Evolutionary conservation across 1,140 invertebrate species (phyloP), one percentile per base, ranked within the genome.

Genomic region (Aricia agestis): DNA sequence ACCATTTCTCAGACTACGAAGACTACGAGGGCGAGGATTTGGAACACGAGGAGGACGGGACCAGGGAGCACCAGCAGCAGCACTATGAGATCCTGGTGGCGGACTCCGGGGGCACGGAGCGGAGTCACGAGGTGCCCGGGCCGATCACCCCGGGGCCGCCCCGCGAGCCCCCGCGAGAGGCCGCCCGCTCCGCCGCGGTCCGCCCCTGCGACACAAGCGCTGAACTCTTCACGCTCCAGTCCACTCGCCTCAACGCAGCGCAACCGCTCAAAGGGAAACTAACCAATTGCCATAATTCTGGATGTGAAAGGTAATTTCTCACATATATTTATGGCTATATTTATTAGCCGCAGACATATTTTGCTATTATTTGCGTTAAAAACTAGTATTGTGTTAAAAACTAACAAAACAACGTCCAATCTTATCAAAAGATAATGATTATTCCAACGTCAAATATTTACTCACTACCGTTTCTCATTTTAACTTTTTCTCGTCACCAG

Each of bases 201-300:
- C 92, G 96, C 25, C 94, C 96, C 0, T 98, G 97, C 78, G 97
- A 98, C 84, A 96, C 97, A 73, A 95, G 96, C 82, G 96, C 97
- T 0, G 96, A 97, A 87, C 93, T 98, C 0, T 98, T 97, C 85
- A 95, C 96, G 70, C 86, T 98, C 13, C 96, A 98, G 87, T 95
- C 96, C 0, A 94, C 96, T 25, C 93, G 95, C 71, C 93, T 98
- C 6, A 97, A 96, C 75, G 95, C 95, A 45, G 96, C 95, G 74
- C 87, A 90, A 68, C 89, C 90, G 6, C 83, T 92, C 18, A 96
- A 98, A 90, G 97, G 97, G n/a, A 97, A 97, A 85, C 92, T 98
- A 0, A 98, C 97, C 1, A 98, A 98, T 84, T 98, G 97, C 83
- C 97, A 98, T 82, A 94, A 95, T 32, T 96, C 96, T 18, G 96